phyloP scores from a whole-genome alignment of 1,140 invertebrate species.

The Melanaphis sacchari region DNA sequence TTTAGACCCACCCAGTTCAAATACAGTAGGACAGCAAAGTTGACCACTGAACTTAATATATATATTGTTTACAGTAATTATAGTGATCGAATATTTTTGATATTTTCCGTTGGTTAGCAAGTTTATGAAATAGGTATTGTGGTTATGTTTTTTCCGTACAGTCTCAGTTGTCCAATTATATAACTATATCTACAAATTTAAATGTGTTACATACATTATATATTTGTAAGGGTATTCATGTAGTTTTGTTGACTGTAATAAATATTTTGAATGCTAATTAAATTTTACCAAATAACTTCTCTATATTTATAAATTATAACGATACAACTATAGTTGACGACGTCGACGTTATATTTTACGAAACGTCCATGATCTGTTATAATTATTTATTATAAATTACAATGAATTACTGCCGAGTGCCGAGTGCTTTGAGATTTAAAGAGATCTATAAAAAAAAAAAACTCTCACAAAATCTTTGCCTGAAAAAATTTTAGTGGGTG shows the following conservation, averaged over 20 bases:
- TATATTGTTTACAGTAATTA: no score
- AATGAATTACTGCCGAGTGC: neutral
- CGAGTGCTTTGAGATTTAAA: neutral
- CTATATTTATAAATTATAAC: neutral
- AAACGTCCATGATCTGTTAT: neutral
- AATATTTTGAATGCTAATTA: neutral
- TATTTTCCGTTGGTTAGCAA: neutral
- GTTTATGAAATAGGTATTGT: neutral
- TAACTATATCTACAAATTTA: no score
- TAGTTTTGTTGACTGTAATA: neutral
- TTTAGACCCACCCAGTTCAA: accelerated
- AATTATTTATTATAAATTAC: neutral
- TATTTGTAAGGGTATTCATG: neutral
- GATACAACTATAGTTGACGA: neutral
- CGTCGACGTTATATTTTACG: neutral
- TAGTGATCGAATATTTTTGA: neutral
- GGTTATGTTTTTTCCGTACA: no score
- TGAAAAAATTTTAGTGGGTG: neutral
- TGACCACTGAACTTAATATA: no score
- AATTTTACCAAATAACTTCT: neutral
- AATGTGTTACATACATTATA: neutral
- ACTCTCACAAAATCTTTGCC: neutral
- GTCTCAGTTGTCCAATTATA: neutral
- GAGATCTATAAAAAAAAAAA: neutral
- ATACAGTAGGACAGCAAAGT: neutral